phyloP scores from a whole-genome alignment of 2,797 vertebrate genomes.

The Melanotaenia pygmaea region DNA sequence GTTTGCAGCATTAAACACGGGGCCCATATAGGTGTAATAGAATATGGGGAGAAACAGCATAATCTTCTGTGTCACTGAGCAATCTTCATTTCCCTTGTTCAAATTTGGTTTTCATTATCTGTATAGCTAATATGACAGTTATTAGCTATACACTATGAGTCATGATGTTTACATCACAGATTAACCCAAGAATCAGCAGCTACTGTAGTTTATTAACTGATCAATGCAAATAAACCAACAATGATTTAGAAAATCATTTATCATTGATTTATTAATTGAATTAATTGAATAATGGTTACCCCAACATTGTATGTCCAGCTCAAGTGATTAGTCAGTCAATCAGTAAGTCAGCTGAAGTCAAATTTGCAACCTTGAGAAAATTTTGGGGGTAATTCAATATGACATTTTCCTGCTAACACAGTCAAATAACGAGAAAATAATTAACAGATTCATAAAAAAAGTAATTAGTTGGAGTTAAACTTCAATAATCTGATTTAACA shows the following conservation, averaged over 20 bases:
- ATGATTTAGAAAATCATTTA: background rate
- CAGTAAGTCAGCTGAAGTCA: background rate
- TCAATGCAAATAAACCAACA: background rate
- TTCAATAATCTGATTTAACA: background rate
- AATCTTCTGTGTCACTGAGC: slow-evolving; percentile 3
- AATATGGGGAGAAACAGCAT: background rate
- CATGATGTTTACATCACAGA: slow-evolving; percentile 1
- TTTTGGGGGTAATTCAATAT: background rate
- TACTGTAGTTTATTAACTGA: slow-evolving; percentile 9
- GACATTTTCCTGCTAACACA: background rate
- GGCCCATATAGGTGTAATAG: background rate
- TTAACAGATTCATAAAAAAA: background rate
- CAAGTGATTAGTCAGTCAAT: background rate
- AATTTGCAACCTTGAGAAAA: background rate
- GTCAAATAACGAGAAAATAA: background rate
- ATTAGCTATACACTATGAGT: slow-evolving; percentile 13
- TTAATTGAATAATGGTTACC: background rate
- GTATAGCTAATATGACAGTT: background rate
- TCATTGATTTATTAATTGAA: background rate
- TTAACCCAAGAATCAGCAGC: slow-evolving; percentile 12
- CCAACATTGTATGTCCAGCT: background rate
- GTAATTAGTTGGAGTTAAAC: background rate
- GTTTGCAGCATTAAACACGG: background rate
- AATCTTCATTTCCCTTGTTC: slow-evolving; percentile 11
- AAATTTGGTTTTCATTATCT: slow-evolving; percentile 20